Conservation (phyloP, 2,888 invertebrate genomes). For the Mesorhabditis spiculigera region DNA sequence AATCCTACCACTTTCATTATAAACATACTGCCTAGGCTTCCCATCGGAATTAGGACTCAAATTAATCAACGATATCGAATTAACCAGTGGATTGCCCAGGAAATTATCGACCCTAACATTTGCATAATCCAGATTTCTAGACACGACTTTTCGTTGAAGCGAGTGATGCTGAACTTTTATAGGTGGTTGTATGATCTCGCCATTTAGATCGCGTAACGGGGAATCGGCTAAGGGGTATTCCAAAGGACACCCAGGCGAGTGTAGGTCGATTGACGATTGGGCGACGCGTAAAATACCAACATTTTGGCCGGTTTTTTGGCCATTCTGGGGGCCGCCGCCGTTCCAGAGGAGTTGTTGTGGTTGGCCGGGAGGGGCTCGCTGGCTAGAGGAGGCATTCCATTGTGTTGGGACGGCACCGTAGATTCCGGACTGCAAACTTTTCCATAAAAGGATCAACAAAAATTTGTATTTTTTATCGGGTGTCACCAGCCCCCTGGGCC, state of each 20-base stretch:
- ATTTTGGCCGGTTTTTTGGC: not conserved
- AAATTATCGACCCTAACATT: not conserved
- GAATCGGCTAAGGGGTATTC: not conserved
- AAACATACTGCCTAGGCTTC: not conserved
- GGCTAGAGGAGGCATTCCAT: conserved; percentile 16
- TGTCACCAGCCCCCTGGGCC: no score
- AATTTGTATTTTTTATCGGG: no score
- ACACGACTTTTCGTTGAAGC: not conserved
- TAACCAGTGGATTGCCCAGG: not conserved
- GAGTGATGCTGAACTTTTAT: not conserved
- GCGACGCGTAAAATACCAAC: not conserved
- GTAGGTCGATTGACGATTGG: not conserved
- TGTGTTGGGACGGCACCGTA: conserved; percentile 23
- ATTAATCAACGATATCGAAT: not conserved
- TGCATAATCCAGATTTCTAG: not conserved
- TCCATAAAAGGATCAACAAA: no score
- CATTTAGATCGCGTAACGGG: not conserved
- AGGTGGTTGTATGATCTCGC: not conserved
- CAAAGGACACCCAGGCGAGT: not conserved
- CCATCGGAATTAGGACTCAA: not conserved
- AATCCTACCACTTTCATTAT: not conserved
- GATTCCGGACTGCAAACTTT: not conserved
- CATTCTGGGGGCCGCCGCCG: not conserved
- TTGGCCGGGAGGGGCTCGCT: conserved; percentile 35
- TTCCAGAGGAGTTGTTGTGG: conserved; percentile 37